These are phyloP conservation scores for Leptoclinus maculatus DNA, from an alignment of 2,797 vertebrate genomes.

Conservation along the genomic window DNA sequence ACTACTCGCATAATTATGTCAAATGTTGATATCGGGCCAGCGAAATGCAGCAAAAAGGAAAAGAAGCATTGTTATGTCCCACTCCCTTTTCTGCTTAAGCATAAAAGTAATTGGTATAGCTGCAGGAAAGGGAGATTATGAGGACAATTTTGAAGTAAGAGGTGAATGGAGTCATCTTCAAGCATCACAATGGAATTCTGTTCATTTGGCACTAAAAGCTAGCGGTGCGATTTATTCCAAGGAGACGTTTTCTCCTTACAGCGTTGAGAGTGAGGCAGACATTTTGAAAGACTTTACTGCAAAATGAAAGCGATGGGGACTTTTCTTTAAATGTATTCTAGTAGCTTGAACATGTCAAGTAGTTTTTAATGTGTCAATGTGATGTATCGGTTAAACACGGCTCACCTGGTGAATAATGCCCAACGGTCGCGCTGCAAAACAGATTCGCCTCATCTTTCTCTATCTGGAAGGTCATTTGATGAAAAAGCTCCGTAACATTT, in stretches of 20 bases:
- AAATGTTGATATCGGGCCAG: constrained; percentile 54
- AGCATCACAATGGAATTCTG: constrained; percentile 30
- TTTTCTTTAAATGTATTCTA: constrained; percentile 48
- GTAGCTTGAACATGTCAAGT: constrained; percentile 41
- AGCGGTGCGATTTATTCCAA: constrained; percentile 20
- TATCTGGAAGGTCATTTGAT: constrained; percentile 53
- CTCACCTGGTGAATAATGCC: constrained; percentile 52
- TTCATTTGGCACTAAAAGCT: constrained; percentile 50
- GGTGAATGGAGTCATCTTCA: constrained; percentile 28
- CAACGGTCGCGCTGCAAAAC: constrained; percentile 35
- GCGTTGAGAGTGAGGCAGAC: constrained; percentile 40
- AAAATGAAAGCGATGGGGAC: constrained; percentile 42
- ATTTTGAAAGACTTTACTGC: constrained; percentile 27
- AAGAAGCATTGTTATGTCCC: background rate
- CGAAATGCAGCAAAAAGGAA: constrained; percentile 12
- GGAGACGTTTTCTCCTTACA: constrained; percentile 33
- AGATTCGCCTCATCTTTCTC: constrained; percentile 53
- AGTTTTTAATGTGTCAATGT: constrained; percentile 59
- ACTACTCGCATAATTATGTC: constrained; percentile 68
- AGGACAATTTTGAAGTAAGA: constrained; percentile 35
- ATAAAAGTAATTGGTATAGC: constrained; percentile 48
- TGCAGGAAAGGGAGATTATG: constrained; percentile 37
- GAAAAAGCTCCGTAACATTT: constrained; percentile 21
- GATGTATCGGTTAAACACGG: constrained; percentile 71
- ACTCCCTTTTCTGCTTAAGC: background rate